Evolutionary conservation across 2,888 invertebrate genomes (phyloP).

Genomic region (Dryomyza anilis): DNA sequence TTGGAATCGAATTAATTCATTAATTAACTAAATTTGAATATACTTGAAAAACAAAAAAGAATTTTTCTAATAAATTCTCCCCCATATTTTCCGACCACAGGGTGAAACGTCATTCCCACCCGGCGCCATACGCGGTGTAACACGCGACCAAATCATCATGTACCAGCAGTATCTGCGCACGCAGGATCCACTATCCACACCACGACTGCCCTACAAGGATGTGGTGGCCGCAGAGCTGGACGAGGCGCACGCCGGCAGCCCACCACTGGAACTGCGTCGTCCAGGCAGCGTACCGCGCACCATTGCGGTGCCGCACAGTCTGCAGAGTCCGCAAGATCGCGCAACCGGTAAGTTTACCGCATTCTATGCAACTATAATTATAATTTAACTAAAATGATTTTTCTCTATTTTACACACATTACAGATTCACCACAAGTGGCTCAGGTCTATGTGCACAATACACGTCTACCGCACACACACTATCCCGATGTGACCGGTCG

Average conservation of each 20-base stretch:
- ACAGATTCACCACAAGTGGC: conserved; percentile 72
- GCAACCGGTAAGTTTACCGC: conserved; percentile 66
- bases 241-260: conserved; percentile 69
- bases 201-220: conserved; percentile 45
- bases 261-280: conserved; percentile 74
- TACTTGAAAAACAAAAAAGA: background rate
- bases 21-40: too few relatives aligned
- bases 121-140: conserved; percentile 52
- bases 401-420: background rate
- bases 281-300: conserved; percentile 66
- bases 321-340: conserved; percentile 74
- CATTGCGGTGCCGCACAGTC: conserved; percentile 70
- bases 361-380: too few relatives aligned
- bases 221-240: conserved; percentile 50
- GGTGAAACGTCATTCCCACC: conserved; percentile 63
- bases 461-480: conserved; percentile 62
- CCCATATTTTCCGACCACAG: conserved; percentile 51
- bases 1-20: too few relatives aligned
- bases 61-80: background rate
- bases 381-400: background rate
- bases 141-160: conserved; percentile 53
- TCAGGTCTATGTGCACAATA: conserved; percentile 68
- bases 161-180: conserved; percentile 64
- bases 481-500: conserved; percentile 61
- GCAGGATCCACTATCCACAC: conserved; percentile 56